phyloP scores from a whole-genome alignment of 2,888 invertebrate species.

The Entomobrya multifasciata region DNA sequence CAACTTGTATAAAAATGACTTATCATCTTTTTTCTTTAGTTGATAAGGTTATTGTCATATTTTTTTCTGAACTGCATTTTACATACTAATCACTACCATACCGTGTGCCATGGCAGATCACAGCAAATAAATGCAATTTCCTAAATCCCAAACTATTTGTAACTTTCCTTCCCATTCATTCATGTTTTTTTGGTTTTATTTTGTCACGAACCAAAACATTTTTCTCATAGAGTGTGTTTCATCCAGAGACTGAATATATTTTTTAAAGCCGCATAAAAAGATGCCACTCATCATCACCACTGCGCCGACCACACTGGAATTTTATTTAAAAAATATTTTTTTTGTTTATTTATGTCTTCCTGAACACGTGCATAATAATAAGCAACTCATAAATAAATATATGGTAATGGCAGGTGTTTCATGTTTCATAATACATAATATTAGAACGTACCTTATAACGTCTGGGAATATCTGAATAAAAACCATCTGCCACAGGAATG shows the following conservation, averaged over 20 bases:
- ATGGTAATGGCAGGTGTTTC: too few relatives aligned
- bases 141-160: background rate
- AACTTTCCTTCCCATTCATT: background rate
- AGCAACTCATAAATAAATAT: too few relatives aligned
- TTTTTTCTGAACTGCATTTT: background rate
- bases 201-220: slow-evolving; percentile 74
- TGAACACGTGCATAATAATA: too few relatives aligned
- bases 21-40: too few relatives aligned
- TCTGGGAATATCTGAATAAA: slow-evolving; percentile 73
- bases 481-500: slow-evolving; percentile 77
- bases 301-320: slow-evolving; percentile 75
- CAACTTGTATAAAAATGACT: too few relatives aligned
- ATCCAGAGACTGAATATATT: slow-evolving; percentile 75
- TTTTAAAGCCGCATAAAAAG: slow-evolving; percentile 75
- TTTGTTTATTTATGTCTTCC: too few relatives aligned
- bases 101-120: too few relatives aligned
- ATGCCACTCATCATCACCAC: slow-evolving; percentile 76
- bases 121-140: too few relatives aligned
- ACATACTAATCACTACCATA: too few relatives aligned
- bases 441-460: slow-evolving; percentile 66
- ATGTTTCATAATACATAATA: too few relatives aligned
- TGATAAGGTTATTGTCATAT: background rate
- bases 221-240: slow-evolving; percentile 65
- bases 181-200: slow-evolving; percentile 24
- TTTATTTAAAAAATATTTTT: too few relatives aligned